These are phyloP conservation scores for Lerema accius DNA, from an alignment of 1,140 invertebrate genomes.

Conservation along the genomic window DNA sequence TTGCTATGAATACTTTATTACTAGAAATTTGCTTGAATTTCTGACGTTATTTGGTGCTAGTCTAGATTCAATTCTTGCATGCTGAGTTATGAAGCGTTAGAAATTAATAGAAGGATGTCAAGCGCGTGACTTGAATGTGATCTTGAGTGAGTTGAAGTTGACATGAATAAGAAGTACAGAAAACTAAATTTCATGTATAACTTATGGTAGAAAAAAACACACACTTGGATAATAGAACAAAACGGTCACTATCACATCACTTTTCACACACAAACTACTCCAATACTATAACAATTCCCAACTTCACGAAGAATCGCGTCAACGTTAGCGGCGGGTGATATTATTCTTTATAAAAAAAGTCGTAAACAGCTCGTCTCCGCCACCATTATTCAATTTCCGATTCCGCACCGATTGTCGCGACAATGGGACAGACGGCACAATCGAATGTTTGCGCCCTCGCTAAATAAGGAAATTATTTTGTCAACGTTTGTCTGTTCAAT, in stretches of 20 bases:
- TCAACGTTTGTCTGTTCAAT: neutral
- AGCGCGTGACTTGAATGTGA: too few relatives aligned
- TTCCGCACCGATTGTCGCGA: slow-evolving; percentile 23
- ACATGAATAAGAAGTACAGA: too few relatives aligned
- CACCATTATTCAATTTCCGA: slow-evolving; percentile 27
- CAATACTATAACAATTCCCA: too few relatives aligned
- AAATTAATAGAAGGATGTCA: too few relatives aligned
- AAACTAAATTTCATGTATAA: too few relatives aligned
- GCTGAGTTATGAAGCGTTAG: too few relatives aligned
- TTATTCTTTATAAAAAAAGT: neutral
- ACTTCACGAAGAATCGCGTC: neutral
- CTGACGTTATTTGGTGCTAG: neutral
- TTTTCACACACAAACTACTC: too few relatives aligned
- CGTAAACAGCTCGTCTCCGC: neutral
- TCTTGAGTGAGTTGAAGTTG: too few relatives aligned
- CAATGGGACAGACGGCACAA: slow-evolving; percentile 22
- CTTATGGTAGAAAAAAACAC: too few relatives aligned
- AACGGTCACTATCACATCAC: too few relatives aligned
- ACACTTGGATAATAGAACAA: too few relatives aligned
- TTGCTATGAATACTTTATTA: neutral
- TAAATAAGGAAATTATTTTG: slow-evolving; percentile 29
- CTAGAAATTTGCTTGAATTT: neutral
- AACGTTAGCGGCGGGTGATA: neutral
- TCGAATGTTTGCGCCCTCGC: slow-evolving; percentile 22
- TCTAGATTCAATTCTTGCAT: too few relatives aligned